Evolutionary conservation across 37 sponge, comb jelly and placozoan genomes (phyloP).

Genomic region (Spongia lamella): DNA sequence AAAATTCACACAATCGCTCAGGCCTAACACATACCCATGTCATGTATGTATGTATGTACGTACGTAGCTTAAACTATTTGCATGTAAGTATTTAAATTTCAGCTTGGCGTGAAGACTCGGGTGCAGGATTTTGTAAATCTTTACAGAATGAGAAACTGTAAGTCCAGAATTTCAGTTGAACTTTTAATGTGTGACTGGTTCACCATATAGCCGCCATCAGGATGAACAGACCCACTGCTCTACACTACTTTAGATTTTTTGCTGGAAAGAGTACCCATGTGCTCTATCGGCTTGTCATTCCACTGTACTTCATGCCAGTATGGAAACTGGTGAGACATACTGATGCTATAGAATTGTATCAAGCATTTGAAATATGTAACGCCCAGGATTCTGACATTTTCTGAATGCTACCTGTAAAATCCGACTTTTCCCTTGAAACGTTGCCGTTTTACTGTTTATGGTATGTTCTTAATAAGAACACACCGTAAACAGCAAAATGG

Average conservation of each 20-base stretch:
- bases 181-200: not conserved
- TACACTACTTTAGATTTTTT: constrained; percentile 17
- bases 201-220: constrained; percentile 24
- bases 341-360: not conserved
- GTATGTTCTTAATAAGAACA: too few species aligned
- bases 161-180: not conserved
- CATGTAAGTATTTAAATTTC: not conserved
- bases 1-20: too few species aligned
- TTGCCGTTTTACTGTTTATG: too few species aligned
- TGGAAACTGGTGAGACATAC: constrained; percentile 5
- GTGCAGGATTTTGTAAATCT: constrained; percentile 29
- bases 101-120: constrained; percentile 42
- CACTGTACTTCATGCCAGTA: constrained; percentile 14
- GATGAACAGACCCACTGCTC: constrained; percentile 12
- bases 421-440: too few species aligned
- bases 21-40: too few species aligned
- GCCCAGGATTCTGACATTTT: too few species aligned
- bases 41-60: too few species aligned
- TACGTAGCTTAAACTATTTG: not conserved
- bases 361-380: too few species aligned
- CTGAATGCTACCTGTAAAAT: too few species aligned
- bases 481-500: too few species aligned
- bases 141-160: constrained; percentile 1
- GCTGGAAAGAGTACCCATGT: constrained; percentile 22
- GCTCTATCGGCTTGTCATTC: constrained; percentile 35